These are phyloP conservation scores for Hafferia zeledoni DNA, from an alignment of 2,797 vertebrate species.

Conservation along the genomic window DNA sequence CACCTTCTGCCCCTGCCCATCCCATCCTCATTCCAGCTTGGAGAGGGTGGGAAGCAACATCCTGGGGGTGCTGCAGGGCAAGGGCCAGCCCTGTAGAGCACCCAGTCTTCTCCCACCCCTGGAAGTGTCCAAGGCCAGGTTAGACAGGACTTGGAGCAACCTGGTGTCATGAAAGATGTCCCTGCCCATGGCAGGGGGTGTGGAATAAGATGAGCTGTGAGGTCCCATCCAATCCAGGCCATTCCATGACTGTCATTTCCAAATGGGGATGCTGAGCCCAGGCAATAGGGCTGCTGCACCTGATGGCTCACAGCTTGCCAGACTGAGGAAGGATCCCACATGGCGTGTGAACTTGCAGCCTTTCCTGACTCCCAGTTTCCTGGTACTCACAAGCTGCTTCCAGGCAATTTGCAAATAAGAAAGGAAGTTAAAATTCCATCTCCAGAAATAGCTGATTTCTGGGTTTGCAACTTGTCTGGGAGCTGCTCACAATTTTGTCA, in stretches of 20 bases:
- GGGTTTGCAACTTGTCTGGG: slow-evolving; percentile 54
- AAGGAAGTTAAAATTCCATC: slow-evolving; percentile 15
- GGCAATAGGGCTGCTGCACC: not conserved
- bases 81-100: no score
- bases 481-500: slow-evolving; percentile 46
- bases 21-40: not conserved
- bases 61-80: not conserved
- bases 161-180: not conserved
- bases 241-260: not conserved
- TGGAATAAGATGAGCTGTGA: not conserved
- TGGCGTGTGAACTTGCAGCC: not conserved
- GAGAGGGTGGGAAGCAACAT: not conserved
- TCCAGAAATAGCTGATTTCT: slow-evolving; percentile 43
- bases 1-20: accelerated
- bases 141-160: not conserved
- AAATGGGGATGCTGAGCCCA: not conserved
- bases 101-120: not conserved
- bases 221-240: not conserved
- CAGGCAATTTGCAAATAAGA: slow-evolving; percentile 40
- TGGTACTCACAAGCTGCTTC: not conserved
- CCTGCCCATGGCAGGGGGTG: not conserved
- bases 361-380: not conserved
- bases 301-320: not conserved
- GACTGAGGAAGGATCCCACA: not conserved
- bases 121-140: not conserved